Conservation (phyloP, 2,797 vertebrate species). For the Enteromius anoplus region DNA sequence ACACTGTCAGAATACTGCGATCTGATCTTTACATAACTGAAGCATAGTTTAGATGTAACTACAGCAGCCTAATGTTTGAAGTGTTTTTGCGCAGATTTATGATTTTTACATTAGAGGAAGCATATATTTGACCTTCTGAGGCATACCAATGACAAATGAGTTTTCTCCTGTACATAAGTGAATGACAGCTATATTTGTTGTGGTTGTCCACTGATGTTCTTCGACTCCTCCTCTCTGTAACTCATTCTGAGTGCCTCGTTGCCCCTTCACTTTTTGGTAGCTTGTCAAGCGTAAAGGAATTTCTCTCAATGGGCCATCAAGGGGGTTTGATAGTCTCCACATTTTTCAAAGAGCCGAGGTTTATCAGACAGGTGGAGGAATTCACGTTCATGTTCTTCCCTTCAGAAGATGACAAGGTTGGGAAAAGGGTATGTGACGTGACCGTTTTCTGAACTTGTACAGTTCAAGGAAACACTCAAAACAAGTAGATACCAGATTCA, state of each 20-base stretch:
- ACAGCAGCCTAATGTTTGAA: neutral
- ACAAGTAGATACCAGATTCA: neutral
- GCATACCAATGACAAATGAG: neutral
- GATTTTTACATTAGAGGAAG: neutral
- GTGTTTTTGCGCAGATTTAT: conserved; percentile 7
- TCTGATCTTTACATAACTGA: conserved; percentile 1
- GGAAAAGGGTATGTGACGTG: neutral
- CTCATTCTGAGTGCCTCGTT: conserved; percentile 41
- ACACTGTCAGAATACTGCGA: conserved; percentile 14
- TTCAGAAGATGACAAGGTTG: neutral
- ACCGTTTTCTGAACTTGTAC: neutral
- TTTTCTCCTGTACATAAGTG: neutral
- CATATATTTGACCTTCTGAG: conserved; percentile 4
- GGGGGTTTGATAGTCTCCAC: conserved; percentile 20
- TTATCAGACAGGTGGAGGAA: conserved; percentile 18
- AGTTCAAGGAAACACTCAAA: conserved; percentile 11
- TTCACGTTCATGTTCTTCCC: conserved; percentile 11
- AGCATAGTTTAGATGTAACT: neutral
- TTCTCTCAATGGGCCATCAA: conserved; percentile 13
- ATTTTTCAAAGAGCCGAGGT: conserved; percentile 16
- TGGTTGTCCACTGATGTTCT: conserved; percentile 19
- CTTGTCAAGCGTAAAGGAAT: conserved; percentile 22
- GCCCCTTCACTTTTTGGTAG: conserved; percentile 21
- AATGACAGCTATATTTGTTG: conserved; percentile 1
- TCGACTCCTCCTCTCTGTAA: conserved; percentile 9